These are phyloP conservation scores for Schlechtendalia chinensis DNA, from an alignment of 1,140 invertebrate genomes.

Conservation along the genomic window DNA sequence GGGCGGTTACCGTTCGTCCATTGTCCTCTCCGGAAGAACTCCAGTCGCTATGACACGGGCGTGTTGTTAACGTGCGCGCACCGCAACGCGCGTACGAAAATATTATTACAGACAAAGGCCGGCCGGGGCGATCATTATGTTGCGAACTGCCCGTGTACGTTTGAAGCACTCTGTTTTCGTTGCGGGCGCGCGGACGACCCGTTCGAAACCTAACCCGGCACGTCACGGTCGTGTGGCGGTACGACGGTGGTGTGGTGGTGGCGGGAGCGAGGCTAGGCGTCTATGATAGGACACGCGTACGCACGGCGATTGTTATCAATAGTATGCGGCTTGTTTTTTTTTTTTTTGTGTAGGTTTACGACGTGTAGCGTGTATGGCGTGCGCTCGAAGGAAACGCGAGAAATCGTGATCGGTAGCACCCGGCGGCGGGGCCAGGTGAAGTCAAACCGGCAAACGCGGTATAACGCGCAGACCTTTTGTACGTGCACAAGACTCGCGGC, in stretches of 20 bases:
- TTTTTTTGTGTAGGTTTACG: neutral
- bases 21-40: neutral
- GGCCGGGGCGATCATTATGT: neutral
- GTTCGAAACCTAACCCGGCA: no score
- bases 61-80: neutral
- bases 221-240: neutral
- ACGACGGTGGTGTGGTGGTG: no score
- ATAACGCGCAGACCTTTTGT: neutral
- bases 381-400: neutral
- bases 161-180: conserved; percentile 2
- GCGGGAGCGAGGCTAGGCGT: no score
- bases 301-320: conserved; percentile 45
- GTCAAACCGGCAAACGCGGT: conserved; percentile 32
- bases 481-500: neutral
- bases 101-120: neutral
- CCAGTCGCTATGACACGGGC: neutral
- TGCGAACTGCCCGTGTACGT: neutral
- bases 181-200: conserved; percentile 33
- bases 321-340: conserved; percentile 26
- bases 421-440: conserved; percentile 31
- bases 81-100: no score
- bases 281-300: conserved; percentile 19
- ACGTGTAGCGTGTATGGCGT: no score
- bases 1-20: neutral
- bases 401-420: conserved; percentile 44